Conservation (phyloP, 2,888 invertebrate genomes). For the Hemaris fuciformis region DNA sequence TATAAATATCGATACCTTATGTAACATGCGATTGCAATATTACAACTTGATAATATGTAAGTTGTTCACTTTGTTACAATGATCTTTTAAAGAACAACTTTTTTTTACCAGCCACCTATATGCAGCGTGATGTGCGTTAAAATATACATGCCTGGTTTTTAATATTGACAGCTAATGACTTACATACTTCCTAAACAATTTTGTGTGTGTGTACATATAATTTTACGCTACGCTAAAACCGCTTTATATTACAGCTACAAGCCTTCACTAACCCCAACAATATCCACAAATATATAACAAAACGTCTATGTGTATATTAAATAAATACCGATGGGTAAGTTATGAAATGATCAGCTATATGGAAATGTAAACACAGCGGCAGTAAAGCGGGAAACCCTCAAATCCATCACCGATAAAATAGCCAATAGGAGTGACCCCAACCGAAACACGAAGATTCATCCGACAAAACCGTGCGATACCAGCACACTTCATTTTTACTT, state of each 20-base stretch:
- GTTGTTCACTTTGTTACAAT: conserved; percentile 10
- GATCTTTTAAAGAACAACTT: conserved; percentile 33
- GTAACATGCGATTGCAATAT: too few relatives aligned
- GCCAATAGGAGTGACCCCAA: conserved; percentile 47
- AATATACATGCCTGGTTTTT: conserved; percentile 31
- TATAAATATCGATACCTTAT: too few relatives aligned
- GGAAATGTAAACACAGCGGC: not conserved
- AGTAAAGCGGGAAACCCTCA: conserved; percentile 8
- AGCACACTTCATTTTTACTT: not conserved
- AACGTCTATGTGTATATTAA: not conserved
- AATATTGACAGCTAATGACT: not conserved
- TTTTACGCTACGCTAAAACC: not conserved
- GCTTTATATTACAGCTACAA: conserved; percentile 1
- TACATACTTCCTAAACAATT: too few relatives aligned
- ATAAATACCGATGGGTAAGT: conserved; percentile 23
- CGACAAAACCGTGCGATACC: conserved; percentile 51
- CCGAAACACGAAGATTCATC: conserved; percentile 63
- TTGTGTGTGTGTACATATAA: not conserved
- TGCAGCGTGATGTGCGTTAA: conserved; percentile 29
- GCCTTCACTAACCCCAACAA: not conserved
- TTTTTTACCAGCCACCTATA: conserved; percentile 34
- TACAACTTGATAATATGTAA: not conserved
- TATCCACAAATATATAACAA: not conserved
- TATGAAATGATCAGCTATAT: conserved; percentile 17
- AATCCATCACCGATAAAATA: conserved; percentile 24